A percentile compares a stretch with the other conserved stretches of the same genome.
Evolutionary conservation across 2,113 vertebrate species (phyloP).

Genomic region (Motacilla alba): DNA sequence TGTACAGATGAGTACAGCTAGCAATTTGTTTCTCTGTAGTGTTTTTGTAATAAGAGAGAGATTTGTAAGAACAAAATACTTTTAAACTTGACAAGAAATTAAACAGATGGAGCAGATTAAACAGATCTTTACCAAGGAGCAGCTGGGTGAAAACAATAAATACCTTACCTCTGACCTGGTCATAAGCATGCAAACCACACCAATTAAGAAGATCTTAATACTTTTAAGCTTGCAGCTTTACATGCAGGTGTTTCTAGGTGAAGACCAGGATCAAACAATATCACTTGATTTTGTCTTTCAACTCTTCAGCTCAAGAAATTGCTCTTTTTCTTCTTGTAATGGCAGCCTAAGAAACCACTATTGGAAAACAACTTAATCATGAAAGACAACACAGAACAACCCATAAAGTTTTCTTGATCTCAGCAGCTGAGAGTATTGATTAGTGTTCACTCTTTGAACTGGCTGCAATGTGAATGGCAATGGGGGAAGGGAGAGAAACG

Average conservation of each 20-base stretch:
- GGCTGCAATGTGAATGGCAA: neutral
- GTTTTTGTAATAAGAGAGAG: neutral
- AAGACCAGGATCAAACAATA: neutral
- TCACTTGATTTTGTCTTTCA: neutral
- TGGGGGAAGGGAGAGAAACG: neutral
- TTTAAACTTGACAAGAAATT: neutral
- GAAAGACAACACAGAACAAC: neutral
- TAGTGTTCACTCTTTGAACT: neutral
- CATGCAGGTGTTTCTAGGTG: neutral
- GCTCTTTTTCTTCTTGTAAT: neutral
- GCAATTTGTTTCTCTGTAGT: neutral
- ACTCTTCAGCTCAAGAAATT: neutral
- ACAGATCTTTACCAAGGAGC: neutral
- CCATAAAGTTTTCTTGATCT: neutral
- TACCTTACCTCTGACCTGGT: neutral
- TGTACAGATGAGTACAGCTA: neutral
- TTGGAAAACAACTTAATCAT: neutral
- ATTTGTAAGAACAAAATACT: neutral
- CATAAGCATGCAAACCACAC: neutral
- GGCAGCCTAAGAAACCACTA: neutral
- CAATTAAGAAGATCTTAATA: neutral
- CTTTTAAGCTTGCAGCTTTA: neutral
- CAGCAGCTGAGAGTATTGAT: neutral
- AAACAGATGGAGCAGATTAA: neutral
- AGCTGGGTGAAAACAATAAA: neutral